These are phyloP conservation scores for Panurus biarmicus DNA, from an alignment of 2,113 vertebrate genomes.

Conservation along the genomic window DNA sequence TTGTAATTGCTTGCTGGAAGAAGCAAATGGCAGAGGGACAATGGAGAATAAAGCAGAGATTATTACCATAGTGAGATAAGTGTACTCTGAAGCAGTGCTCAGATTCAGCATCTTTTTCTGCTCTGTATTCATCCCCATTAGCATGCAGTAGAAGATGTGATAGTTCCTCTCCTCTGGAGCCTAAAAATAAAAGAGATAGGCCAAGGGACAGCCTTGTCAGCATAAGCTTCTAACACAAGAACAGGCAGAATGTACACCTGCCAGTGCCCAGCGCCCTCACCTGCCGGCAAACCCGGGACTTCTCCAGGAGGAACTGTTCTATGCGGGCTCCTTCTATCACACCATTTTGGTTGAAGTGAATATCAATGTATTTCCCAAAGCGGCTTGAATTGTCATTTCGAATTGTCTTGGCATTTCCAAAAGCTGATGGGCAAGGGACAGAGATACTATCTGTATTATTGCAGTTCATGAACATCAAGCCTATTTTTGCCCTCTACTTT, in stretches of 20 bases:
- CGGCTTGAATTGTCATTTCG: constrained; percentile 97
- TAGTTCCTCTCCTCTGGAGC: constrained; percentile 91
- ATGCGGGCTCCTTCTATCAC: constrained; percentile 88
- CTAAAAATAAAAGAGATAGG: constrained; percentile 60
- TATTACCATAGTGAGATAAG: constrained; percentile 86
- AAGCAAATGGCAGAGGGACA: background rate
- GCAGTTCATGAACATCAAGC: background rate
- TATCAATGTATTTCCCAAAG: constrained; percentile 95
- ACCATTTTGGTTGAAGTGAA: constrained; percentile 80
- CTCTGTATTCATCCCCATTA: constrained; percentile 86
- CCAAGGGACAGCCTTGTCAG: background rate
- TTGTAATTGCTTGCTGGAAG: background rate
- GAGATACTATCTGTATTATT: background rate
- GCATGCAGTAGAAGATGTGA: constrained; percentile 95
- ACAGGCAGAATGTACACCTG: background rate
- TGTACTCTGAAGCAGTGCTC: constrained; percentile 82
- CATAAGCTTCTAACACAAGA: background rate
- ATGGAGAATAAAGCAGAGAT: background rate
- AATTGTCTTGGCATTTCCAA: constrained; percentile 95
- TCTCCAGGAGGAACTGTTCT: constrained; percentile 95
- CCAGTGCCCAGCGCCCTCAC: constrained; percentile 59
- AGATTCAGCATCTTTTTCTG: constrained; percentile 88
- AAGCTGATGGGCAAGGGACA: constrained; percentile 71
- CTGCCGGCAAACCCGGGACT: constrained; percentile 94
- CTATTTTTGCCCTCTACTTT: background rate